Conservation (phyloP, 2,797 vertebrate species). For the Epinephelus awoara region DNA sequence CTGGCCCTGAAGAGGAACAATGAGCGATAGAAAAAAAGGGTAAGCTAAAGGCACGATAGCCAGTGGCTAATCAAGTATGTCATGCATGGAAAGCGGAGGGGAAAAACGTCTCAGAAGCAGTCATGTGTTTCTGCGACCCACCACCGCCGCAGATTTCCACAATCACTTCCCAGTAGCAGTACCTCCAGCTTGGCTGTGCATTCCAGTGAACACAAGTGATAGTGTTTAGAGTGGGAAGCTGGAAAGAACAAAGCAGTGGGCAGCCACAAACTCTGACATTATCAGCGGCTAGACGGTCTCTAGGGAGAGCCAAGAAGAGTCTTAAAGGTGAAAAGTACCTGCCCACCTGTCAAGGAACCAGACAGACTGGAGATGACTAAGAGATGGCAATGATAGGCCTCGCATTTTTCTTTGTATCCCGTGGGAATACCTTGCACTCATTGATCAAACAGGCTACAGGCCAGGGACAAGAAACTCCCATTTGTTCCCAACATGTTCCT, state of each 20-base stretch:
- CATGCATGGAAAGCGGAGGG: not conserved
- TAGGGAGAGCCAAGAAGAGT: conserved; percentile 25
- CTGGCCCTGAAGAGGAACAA: not conserved
- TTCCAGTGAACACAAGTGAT: conserved; percentile 29
- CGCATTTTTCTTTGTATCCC: conserved; percentile 25
- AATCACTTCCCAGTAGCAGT: conserved; percentile 13
- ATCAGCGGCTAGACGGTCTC: conserved; percentile 2
- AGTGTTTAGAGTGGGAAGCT: not conserved
- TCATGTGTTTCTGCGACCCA: conserved; percentile 15
- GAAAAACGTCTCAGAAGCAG: not conserved
- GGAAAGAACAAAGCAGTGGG: conserved; percentile 16
- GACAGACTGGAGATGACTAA: conserved; percentile 21
- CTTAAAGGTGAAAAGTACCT: conserved; percentile 34
- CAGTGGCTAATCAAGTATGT: conserved; percentile 19
- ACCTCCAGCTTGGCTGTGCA: not conserved
- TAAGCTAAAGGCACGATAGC: not conserved
- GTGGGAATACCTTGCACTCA: conserved; percentile 42
- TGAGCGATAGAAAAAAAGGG: not conserved
- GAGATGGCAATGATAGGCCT: conserved; percentile 12
- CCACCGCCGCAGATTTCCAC: not conserved
- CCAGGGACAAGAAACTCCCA: conserved; percentile 28
- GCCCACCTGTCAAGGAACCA: conserved; percentile 26
- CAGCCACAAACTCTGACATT: conserved; percentile 17
- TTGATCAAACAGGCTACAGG: conserved; percentile 30
- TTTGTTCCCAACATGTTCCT: conserved; percentile 15